Base-by-base conservation (phyloP, 2,888 invertebrate species). In the Drosophila mimetica region DNA sequence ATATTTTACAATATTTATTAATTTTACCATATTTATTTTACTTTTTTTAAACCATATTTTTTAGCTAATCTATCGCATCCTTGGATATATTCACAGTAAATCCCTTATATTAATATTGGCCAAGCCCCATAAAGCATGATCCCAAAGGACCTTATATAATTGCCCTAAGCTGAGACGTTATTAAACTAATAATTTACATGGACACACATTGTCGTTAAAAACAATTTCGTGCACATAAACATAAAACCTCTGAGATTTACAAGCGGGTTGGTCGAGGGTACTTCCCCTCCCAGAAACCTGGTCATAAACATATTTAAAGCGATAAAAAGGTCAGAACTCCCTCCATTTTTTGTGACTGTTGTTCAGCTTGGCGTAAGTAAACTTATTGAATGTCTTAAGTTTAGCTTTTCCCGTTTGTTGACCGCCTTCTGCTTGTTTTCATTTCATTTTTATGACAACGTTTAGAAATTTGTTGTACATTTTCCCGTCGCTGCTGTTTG, bases 301-400 rank as follows among this genome's bases (percentile, higher is more conserved):
- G 72, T 77, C 88, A 86, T 84, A 87, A 80, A 76, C 85, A 81
- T 90, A 89, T 90, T 89, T 89, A 82, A 84, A 86, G 84, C 86
- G 85, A 89, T 86, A 89, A 89, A 89, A 89, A 81, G 75, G 84
- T 75, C 76, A 79, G 25, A 57, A 51, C 58, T 44, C 71, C 41
- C 18, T 20, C 37, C 8, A 13, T 22, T 32, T 42, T 28, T 14
- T 61, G 25, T 18, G 36, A 13, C 51, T 51, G 48, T 57, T 63
- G 52, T 37, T 61, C 70, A 64, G 69, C 55, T 58, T 37, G 60
- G 46, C 71, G 71, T 75, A 54, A 81, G 83, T 74, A 81, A 84
- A 89, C 80, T 89, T 89, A 90, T 90, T 89, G 88, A 89, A 89
- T 89, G 81, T 89, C 89, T 90, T 89, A 84, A 87, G 89, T 89